Base-by-base conservation (phyloP, 2,113 vertebrate genomes). In the Apodemus sylvaticus region DNA sequence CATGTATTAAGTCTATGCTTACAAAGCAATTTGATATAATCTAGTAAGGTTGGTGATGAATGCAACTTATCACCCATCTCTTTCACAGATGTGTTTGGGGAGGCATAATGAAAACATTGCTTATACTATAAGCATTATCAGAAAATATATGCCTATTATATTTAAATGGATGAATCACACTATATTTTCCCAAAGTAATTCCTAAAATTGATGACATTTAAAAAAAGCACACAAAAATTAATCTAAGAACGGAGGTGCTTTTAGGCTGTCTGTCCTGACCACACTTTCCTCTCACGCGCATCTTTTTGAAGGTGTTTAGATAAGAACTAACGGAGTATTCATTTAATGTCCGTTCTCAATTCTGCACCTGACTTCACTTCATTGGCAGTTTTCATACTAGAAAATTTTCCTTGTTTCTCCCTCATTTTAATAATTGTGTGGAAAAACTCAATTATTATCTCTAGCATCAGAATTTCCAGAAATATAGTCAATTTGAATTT, bases 401-500 rank as follows among this genome's bases (percentile, higher is more conserved):
- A 45, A 95, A 95, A 94, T 53, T 89, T 91, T 77, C 8, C 26
- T 48, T 91, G 12, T 71, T 95, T 94, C 26, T 14, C 13, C 4
- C 36, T 94, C 31, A 82, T 92, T 77, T 90, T 90, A 92, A 94
- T 94, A 92, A 94, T 94, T 90, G 81, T 71, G 62, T 79, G 58
- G 48, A 48, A 94, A 94, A 96, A 89, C 20, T 94, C 93, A 93
- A 95, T 90, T 95, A 95, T 58, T 93, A 74, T 83, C 14, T 77
- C 22, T 26, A 97, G 58, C n/a, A 79, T 1, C 3, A 76, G 77
- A 96, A 86, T 94, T 89, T 95, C 73, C 78, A 82, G 70, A 90
- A 96, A 79, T 10, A 70, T 36, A 93, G 93, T 94, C 90, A 94
- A 95, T 97, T 95, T 22, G 29, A 93, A 90, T 95, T 95, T 94